Percentiles rank a stretch among this genome's conserved stretches.
Conservation (phyloP, 1,140 invertebrate species). For the Drosophila ercepeae region DNA sequence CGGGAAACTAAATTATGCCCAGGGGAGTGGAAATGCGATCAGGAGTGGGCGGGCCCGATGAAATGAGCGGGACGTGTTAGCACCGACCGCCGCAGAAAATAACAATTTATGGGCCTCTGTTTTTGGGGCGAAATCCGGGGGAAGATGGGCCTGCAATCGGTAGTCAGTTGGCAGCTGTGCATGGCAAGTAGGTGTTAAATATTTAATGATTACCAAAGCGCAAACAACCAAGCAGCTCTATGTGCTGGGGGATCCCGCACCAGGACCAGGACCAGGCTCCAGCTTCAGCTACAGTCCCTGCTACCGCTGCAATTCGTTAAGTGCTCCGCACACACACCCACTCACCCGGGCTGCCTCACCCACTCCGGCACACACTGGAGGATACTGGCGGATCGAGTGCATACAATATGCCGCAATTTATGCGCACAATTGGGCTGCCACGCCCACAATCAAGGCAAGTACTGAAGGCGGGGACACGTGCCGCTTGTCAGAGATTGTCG, state of each 20-base stretch:
- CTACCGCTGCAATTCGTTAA: slow-evolving; percentile 58
- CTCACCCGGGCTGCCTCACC: background rate
- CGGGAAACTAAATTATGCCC: slow-evolving; percentile 36
- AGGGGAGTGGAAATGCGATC: slow-evolving; percentile 2
- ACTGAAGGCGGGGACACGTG: slow-evolving; percentile 23
- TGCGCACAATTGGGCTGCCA: slow-evolving; percentile 55
- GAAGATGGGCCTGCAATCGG: slow-evolving; percentile 21
- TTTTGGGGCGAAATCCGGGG: background rate
- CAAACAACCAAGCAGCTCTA: slow-evolving; percentile 25
- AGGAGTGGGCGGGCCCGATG: slow-evolving; percentile 18
- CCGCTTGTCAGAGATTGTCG: slow-evolving; percentile 19
- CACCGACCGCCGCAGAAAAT: slow-evolving; percentile 31
- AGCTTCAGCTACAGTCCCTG: background rate
- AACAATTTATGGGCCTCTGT: slow-evolving; percentile 42
- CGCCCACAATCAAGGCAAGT: slow-evolving; percentile 33
- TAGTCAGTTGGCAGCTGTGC: slow-evolving; percentile 31
- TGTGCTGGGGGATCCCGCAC: slow-evolving; percentile 9
- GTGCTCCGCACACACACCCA: slow-evolving; percentile 39
- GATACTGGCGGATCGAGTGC: slow-evolving; percentile 24
- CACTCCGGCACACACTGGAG: background rate
- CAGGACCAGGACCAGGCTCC: background rate
- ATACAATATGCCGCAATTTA: slow-evolving; percentile 60
- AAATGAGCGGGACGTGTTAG: slow-evolving; percentile 48
- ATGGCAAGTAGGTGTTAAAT: slow-evolving; percentile 69
- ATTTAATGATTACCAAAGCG: slow-evolving; percentile 68